Conservation (phyloP, 2,888 invertebrate species). For the Petrolisthes manimaculis region DNA sequence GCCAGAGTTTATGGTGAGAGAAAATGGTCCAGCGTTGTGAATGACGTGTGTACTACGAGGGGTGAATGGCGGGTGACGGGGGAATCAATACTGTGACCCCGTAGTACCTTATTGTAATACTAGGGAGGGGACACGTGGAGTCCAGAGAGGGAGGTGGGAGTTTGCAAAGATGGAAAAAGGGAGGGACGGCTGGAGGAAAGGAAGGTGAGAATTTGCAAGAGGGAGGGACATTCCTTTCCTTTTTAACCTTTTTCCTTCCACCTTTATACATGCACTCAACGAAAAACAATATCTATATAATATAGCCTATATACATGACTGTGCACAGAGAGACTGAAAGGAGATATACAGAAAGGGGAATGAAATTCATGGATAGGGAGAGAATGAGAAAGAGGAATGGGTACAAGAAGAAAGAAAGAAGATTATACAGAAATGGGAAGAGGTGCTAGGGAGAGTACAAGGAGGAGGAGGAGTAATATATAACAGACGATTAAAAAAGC, state of each 20-base stretch:
- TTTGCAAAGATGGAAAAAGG: not conserved
- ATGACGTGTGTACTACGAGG: slow-evolving; percentile 13
- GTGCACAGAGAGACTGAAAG: no score
- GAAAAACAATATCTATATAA: no score
- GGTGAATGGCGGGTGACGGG: not conserved
- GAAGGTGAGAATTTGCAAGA: not conserved
- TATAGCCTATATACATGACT: no score
- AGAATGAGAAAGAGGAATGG: not conserved
- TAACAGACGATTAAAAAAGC: no score
- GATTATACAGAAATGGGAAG: not conserved
- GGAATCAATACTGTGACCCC: slow-evolving; percentile 3
- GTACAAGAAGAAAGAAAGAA: not conserved
- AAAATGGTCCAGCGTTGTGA: slow-evolving; percentile 13
- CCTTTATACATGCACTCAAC: no score
- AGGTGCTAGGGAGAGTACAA: not conserved
- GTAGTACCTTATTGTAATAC: not conserved
- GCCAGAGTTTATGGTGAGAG: not conserved
- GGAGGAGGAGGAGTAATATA: not conserved
- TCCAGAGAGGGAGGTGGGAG: not conserved
- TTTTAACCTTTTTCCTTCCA: no score
- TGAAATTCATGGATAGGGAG: not conserved
- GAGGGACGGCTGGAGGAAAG: not conserved
- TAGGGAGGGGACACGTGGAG: no score
- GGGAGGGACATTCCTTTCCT: not conserved
- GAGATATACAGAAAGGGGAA: not conserved